Percentiles rank a stretch among this genome's conserved stretches.
Conservation (phyloP, 2,888 invertebrate species). For the Thymelicus lineola region DNA sequence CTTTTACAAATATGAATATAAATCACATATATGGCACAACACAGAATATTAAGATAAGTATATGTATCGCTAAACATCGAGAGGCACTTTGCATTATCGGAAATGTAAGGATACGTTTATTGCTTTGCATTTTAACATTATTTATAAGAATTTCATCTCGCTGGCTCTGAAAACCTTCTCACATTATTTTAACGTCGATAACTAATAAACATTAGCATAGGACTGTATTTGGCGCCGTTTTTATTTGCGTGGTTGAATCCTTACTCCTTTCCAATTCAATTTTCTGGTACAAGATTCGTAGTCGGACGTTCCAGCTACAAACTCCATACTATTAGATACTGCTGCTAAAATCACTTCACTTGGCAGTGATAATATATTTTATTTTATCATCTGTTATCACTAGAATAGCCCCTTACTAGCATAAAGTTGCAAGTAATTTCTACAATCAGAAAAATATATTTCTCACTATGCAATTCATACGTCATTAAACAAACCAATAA, state of each 20-base stretch:
- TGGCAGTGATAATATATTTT: conserved; percentile 30
- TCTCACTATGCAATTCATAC: conserved; percentile 13
- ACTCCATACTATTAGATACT: conserved; percentile 11
- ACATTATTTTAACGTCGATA: conserved; percentile 13
- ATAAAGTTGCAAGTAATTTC: conserved; percentile 28
- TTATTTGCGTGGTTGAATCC: neutral
- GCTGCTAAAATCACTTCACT: conserved; percentile 29
- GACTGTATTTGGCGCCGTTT: neutral
- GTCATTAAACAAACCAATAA: conserved; percentile 7
- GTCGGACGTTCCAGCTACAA: conserved; percentile 17
- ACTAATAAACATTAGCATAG: conserved; percentile 7
- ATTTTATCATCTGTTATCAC: conserved; percentile 14
- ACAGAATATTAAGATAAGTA: conserved; percentile 43
- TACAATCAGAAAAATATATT: conserved; percentile 34
- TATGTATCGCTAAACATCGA: conserved; percentile 55
- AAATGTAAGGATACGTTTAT: conserved; percentile 50
- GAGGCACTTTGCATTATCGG: conserved; percentile 65
- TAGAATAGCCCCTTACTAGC: conserved; percentile 17
- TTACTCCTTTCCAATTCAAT: neutral
- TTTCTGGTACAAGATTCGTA: conserved; percentile 7
- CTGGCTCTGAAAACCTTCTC: neutral
- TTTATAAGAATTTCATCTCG: conserved; percentile 4
- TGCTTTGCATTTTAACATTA: conserved; percentile 48
- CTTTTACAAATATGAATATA: conserved; percentile 30
- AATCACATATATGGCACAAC: conserved; percentile 62